phyloP scores from a whole-genome alignment of 2,113 vertebrate species.

The Carollia perspicillata region DNA sequence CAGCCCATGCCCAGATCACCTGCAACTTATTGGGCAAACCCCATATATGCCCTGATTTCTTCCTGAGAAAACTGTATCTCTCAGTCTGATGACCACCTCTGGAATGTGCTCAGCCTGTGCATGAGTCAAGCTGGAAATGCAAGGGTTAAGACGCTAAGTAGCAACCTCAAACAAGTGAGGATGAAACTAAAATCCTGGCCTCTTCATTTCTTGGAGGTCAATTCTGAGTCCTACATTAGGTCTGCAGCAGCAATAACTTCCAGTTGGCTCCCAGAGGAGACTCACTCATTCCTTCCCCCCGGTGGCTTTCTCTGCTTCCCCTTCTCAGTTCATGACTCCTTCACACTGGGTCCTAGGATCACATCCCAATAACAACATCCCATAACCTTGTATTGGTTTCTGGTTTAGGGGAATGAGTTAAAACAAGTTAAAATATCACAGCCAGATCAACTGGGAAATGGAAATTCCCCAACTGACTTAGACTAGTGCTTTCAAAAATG shows the following conservation, averaged over 20 bases:
- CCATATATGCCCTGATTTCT: neutral
- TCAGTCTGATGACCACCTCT: neutral
- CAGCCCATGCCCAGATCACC: accelerated
- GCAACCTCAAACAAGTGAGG: neutral
- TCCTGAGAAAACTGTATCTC: neutral
- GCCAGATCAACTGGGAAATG: neutral
- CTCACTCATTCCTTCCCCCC: accelerated
- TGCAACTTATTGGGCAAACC: neutral
- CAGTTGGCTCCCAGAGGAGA: accelerated
- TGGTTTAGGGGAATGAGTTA: neutral
- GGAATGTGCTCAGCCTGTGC: neutral
- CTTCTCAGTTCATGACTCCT: neutral
- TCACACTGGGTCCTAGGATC: neutral
- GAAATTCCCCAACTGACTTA: neutral
- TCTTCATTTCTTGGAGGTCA: neutral
- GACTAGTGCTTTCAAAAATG: neutral
- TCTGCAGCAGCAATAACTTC: neutral
- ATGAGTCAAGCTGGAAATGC: neutral
- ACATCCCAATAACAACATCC: neutral
- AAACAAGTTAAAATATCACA: neutral
- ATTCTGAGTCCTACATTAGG: neutral
- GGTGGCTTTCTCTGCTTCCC: neutral
- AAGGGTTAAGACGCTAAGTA: neutral
- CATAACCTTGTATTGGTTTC: neutral
- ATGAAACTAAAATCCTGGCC: neutral